Conservation (phyloP, 2,113 vertebrate species). For the Nothoprocta perdicaria region DNA sequence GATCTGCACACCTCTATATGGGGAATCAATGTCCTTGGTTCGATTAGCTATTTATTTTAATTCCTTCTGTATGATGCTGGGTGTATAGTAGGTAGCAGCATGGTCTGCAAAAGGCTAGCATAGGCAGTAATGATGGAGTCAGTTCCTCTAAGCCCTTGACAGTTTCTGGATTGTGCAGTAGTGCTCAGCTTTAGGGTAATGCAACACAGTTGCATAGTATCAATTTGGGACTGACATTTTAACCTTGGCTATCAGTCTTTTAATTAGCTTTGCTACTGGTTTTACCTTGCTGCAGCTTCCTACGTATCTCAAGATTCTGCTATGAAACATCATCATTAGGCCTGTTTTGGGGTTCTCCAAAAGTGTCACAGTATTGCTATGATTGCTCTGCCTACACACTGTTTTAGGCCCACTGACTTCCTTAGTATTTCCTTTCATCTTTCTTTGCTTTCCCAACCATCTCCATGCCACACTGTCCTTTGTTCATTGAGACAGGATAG, state of each 20-base stretch:
- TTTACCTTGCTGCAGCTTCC: neutral
- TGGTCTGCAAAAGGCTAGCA: neutral
- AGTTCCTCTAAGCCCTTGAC: neutral
- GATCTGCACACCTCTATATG: neutral
- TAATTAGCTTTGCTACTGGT: neutral
- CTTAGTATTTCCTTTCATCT: neutral
- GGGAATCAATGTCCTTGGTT: neutral
- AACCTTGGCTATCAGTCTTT: neutral
- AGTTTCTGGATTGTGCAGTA: no score
- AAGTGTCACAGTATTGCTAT: neutral
- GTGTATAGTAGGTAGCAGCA: neutral
- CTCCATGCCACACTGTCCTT: neutral
- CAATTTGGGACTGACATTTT: neutral
- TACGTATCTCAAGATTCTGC: neutral
- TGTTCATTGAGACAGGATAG: neutral
- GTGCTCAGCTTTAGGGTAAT: neutral
- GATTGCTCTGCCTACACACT: neutral
- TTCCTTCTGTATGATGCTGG: neutral
- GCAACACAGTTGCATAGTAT: neutral
- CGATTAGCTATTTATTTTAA: neutral
- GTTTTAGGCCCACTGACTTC: neutral
- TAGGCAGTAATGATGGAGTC: neutral
- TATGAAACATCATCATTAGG: accelerated
- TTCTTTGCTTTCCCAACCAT: neutral
- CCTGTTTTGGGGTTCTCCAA: neutral